Percentiles rank a stretch among this genome's conserved stretches.
These are phyloP conservation scores for Eupithecia dodoneata DNA, from an alignment of 2,888 invertebrate genomes.

Conservation along the genomic window DNA sequence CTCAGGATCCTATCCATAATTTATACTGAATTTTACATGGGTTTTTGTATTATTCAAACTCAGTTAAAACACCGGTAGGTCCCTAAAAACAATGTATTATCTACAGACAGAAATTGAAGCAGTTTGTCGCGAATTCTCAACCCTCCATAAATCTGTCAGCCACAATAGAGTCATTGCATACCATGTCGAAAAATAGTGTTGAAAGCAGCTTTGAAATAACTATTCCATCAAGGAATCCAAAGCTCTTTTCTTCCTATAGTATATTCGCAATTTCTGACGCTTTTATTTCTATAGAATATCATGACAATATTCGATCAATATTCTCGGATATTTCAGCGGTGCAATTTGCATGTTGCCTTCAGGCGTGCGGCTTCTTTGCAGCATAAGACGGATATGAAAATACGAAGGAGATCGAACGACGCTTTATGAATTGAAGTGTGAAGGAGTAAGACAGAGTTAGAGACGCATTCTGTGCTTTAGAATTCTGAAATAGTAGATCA, in stretches of 20 bases:
- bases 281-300: constrained; percentile 3
- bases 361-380: constrained; percentile 17
- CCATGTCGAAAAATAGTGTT: constrained; percentile 9
- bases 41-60: neutral
- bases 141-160: neutral
- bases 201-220: neutral
- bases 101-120: neutral
- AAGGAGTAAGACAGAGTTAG: neutral
- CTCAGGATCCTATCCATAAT: neutral
- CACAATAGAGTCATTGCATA: neutral
- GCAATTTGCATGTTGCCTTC: constrained; percentile 22
- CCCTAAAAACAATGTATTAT: neutral
- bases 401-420: constrained; percentile 20
- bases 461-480: neutral
- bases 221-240: neutral
- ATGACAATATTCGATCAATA: constrained; percentile 18
- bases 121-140: neutral
- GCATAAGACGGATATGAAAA: constrained; percentile 27
- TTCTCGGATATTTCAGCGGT: constrained; percentile 8
- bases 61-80: neutral
- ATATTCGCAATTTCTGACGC: neutral
- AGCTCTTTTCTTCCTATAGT: neutral
- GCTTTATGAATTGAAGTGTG: constrained; percentile 13
- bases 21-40: neutral
- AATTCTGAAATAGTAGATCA: neutral